Conservation (phyloP, 2,888 invertebrate species). For the Cheilosia impressa region DNA sequence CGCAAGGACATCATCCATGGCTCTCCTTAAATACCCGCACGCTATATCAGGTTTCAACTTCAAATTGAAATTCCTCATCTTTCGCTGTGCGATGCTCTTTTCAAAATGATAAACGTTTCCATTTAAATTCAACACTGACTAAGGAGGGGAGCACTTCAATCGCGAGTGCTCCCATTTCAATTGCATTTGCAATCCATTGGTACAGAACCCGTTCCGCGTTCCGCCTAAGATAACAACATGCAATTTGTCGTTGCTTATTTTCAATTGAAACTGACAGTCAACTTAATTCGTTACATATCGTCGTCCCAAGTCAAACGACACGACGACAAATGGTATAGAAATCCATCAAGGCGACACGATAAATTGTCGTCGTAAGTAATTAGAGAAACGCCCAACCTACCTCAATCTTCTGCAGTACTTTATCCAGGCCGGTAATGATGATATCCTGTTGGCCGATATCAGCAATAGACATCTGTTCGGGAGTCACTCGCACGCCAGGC, state of each 20-base stretch:
- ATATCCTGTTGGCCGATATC: constrained; percentile 82
- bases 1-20: constrained; percentile 3
- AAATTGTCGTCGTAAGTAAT: constrained; percentile 56
- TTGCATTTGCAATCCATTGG: constrained; percentile 39
- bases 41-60: constrained; percentile 36
- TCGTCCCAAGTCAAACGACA: constrained; percentile 6
- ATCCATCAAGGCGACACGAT: constrained; percentile 39
- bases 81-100: constrained; percentile 12
- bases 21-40: neutral
- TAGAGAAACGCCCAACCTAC: constrained; percentile 77
- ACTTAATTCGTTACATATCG: constrained; percentile 42
- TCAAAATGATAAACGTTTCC: constrained; percentile 65
- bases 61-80: constrained; percentile 64
- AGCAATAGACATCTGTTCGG: constrained; percentile 78
- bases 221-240: constrained; percentile 27
- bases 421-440: constrained; percentile 85
- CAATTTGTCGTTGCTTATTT: constrained; percentile 50
- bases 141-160: constrained; percentile 41
- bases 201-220: neutral
- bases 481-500: constrained; percentile 82
- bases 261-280: constrained; percentile 60
- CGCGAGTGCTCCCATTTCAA: constrained; percentile 29
- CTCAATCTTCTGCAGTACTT: constrained; percentile 85
- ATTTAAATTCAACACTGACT: constrained; percentile 56
- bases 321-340: constrained; percentile 44